Percentiles rank a stretch among this genome's conserved stretches.
These are phyloP conservation scores for Oeneis ivallda DNA, from an alignment of 2,888 invertebrate genomes.

Conservation along the genomic window DNA sequence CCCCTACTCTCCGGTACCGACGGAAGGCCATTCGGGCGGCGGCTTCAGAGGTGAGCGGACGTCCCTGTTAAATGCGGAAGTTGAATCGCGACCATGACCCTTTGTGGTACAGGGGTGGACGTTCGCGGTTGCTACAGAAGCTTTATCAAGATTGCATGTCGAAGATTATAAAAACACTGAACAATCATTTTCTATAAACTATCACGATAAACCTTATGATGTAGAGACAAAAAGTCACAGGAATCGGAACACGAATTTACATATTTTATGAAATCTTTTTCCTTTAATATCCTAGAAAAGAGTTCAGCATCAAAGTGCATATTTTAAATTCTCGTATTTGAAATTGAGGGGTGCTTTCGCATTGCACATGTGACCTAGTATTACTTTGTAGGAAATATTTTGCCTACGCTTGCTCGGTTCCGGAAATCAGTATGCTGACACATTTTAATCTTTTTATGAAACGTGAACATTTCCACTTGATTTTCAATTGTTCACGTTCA, in stretches of 20 bases:
- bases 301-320: background rate
- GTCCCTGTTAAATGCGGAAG: constrained; percentile 56
- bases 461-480: constrained; percentile 6
- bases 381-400: constrained; percentile 27
- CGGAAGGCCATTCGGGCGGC: constrained; percentile 69
- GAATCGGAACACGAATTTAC: background rate
- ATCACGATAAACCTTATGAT: background rate
- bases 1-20: constrained; percentile 50
- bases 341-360: constrained; percentile 16
- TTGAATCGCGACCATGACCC: constrained; percentile 71
- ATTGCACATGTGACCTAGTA: constrained; percentile 25
- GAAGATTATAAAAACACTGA: constrained; percentile 29
- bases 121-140: constrained; percentile 60
- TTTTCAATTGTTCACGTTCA: background rate
- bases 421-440: constrained; percentile 22
- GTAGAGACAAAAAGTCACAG: background rate
- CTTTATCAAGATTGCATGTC: constrained; percentile 65
- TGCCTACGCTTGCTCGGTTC: constrained; percentile 25
- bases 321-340: constrained; percentile 9
- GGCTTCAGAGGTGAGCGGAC: constrained; percentile 68
- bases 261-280: constrained; percentile 11
- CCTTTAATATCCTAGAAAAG: background rate
- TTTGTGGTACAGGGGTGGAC: constrained; percentile 59
- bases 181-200: background rate
- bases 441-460: constrained; percentile 24